Conservation (phyloP, 2,113 vertebrate species). For the Origma solitaria region DNA sequence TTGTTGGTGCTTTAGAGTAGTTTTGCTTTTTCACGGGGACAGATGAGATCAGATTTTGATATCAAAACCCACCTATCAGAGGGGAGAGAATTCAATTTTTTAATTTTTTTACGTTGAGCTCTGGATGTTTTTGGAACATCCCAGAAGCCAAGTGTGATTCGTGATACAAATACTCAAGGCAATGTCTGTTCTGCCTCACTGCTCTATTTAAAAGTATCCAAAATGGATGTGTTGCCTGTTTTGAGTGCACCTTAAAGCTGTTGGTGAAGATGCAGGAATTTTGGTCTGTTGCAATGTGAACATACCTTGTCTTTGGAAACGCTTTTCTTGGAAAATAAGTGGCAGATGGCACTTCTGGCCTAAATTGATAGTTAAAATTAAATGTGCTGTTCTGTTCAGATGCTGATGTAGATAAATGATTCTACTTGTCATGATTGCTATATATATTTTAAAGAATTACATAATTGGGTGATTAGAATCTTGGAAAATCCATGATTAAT, state of each 20-base stretch:
- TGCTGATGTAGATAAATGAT: not conserved
- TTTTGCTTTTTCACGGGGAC: not conserved
- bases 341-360: not conserved
- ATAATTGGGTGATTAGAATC: not conserved
- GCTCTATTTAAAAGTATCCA: not conserved
- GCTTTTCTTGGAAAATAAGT: not conserved
- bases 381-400: not conserved
- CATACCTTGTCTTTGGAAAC: not conserved
- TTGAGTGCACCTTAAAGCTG: not conserved
- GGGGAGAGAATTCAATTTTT: not conserved
- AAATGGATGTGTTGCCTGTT: not conserved
- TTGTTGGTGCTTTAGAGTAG: not conserved
- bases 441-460: not conserved
- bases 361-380: not conserved
- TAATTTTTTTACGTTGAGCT: not conserved
- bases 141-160: not conserved
- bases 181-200: not conserved
- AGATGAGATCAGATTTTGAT: not conserved
- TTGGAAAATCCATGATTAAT: not conserved
- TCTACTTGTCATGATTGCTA: not conserved
- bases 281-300: not conserved
- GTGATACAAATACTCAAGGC: not conserved
- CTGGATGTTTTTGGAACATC: not conserved
- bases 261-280: not conserved
- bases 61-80: not conserved